phyloP scores from a whole-genome alignment of 1,140 invertebrate genomes.

The Ectropis grisescens region DNA sequence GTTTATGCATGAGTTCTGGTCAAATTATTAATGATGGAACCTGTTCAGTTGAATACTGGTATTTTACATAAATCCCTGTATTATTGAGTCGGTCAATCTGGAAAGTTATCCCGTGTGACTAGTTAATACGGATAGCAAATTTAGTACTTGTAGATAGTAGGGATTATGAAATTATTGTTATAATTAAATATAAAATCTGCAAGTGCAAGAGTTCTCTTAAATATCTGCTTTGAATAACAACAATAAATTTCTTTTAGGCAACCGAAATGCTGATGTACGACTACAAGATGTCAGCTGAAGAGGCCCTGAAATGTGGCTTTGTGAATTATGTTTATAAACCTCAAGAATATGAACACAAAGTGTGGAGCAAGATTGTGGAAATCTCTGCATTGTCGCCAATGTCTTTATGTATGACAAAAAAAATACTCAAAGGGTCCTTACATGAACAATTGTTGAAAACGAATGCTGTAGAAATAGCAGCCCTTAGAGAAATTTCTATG shows the following conservation, averaged over 20 bases:
- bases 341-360: slow-evolving; percentile 71
- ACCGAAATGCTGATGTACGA: slow-evolving; percentile 86
- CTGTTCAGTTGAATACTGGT: too few relatives aligned
- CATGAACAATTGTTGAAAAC: slow-evolving; percentile 27
- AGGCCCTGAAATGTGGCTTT: slow-evolving; percentile 81
- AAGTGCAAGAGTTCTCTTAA: too few relatives aligned
- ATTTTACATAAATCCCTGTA: too few relatives aligned
- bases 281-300: slow-evolving; percentile 81
- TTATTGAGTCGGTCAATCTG: too few relatives aligned
- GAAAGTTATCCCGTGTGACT: too few relatives aligned
- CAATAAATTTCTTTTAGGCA: slow-evolving; percentile 73
- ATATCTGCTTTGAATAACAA: too few relatives aligned
- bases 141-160: too few relatives aligned
- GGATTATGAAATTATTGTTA: too few relatives aligned
- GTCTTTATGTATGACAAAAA: slow-evolving; percentile 32
- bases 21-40: too few relatives aligned
- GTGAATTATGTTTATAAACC: slow-evolving; percentile 77
- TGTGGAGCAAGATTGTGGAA: slow-evolving; percentile 71
- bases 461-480: slow-evolving; percentile 35
- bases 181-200: too few relatives aligned
- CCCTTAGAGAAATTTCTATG: slow-evolving; percentile 22
- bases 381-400: slow-evolving; percentile 56
- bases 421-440: slow-evolving; percentile 24
- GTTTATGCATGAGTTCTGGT: too few relatives aligned
- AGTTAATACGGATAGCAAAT: too few relatives aligned